Percentiles rank a stretch among this genome's conserved stretches.
Conservation (phyloP, 35 echinoderm and acorn worm species). For the Lytechinus variegatus region DNA sequence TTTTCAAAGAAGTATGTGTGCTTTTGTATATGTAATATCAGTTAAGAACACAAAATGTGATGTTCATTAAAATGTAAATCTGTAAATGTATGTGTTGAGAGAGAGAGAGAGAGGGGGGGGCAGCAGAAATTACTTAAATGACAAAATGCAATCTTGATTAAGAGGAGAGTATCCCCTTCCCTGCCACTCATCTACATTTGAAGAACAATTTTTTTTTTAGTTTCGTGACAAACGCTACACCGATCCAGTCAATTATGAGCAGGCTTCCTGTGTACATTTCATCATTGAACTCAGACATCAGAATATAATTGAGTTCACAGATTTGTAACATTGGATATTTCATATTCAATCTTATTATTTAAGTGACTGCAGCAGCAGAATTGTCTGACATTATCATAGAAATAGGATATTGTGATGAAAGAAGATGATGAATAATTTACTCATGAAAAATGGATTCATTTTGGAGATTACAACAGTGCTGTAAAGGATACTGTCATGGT, state of each 20-base stretch:
- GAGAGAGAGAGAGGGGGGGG: too few relatives aligned
- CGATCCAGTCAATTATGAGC: background rate
- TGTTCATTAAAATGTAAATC: background rate
- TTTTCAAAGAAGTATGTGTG: too few relatives aligned
- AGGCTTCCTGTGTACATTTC: background rate
- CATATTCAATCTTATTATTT: background rate
- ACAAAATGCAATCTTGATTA: too few relatives aligned
- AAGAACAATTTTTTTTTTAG: background rate
- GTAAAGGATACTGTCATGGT: background rate
- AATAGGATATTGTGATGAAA: background rate
- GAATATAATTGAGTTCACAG: background rate
- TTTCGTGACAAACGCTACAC: too few relatives aligned
- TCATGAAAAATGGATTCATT: background rate
- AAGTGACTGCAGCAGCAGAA: background rate
- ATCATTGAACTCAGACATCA: background rate
- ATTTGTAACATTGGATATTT: background rate
- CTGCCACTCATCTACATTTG: background rate
- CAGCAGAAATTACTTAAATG: too few relatives aligned
- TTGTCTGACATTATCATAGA: background rate
- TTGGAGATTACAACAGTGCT: background rate
- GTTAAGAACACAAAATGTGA: too few relatives aligned
- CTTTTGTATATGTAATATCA: too few relatives aligned
- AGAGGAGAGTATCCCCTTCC: too few relatives aligned
- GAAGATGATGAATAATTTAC: background rate
- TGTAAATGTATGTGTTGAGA: background rate